phyloP scores from a whole-genome alignment of 2,797 vertebrate genomes.

The Eulemur rubriventer region DNA sequence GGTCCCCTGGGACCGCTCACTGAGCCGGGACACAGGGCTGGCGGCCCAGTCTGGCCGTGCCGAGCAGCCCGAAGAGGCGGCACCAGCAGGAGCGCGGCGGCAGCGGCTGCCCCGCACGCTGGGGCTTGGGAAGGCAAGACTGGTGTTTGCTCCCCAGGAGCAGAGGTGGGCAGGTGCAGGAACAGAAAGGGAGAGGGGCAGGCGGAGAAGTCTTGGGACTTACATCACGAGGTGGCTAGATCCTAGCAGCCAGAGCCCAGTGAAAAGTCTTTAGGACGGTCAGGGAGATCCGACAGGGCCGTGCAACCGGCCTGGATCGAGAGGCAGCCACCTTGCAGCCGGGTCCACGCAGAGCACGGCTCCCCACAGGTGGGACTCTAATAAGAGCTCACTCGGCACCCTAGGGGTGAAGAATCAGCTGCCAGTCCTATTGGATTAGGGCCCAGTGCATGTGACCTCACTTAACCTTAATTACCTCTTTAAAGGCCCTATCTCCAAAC shows the following conservation, averaged over 20 bases:
- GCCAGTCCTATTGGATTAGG: too few relatives aligned
- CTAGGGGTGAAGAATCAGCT: background rate
- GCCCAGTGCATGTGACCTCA: background rate
- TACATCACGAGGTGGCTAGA: background rate
- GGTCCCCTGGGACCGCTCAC: rapidly evolving
- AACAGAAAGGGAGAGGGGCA: background rate
- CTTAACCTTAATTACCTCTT: background rate
- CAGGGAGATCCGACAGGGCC: too few relatives aligned
- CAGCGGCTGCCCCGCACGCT: rapidly evolving
- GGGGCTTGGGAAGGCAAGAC: too few relatives aligned
- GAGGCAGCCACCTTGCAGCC: rapidly evolving
- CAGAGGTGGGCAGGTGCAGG: background rate
- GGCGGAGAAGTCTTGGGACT: too few relatives aligned
- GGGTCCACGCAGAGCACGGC: background rate
- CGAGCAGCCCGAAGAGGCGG: rapidly evolving
- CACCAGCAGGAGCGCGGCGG: rapidly evolving
- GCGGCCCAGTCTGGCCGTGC: background rate
- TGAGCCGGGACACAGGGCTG: background rate
- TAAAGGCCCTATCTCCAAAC: background rate
- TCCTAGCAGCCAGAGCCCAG: background rate
- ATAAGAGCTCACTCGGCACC: rapidly evolving
- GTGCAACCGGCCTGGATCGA: background rate
- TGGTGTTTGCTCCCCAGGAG: background rate
- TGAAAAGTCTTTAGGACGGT: background rate
- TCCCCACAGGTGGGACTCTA: too few relatives aligned